phyloP scores from a whole-genome alignment of 2,797 vertebrate genomes.

The Paramormyrops hopkinsi region DNA sequence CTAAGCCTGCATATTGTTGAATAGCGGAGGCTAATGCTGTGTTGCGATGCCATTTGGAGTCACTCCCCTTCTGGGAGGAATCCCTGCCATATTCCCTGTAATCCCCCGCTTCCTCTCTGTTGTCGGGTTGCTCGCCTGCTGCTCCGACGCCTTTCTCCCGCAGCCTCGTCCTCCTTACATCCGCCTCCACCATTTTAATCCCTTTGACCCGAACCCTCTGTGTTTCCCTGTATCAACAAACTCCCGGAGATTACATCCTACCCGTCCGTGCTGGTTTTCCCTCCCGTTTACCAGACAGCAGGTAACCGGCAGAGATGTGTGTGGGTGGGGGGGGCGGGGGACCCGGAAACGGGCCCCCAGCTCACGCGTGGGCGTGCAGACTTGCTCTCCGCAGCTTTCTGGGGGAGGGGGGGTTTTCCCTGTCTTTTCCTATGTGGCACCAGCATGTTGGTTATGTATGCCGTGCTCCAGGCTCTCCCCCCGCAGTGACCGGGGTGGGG shows the following conservation, averaged over 20 bases:
- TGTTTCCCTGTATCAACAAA: conserved; percentile 67
- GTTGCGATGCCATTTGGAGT: conserved; percentile 63
- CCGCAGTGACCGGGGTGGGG: background rate
- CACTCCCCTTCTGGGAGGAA: conserved; percentile 47
- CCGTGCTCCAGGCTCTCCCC: background rate
- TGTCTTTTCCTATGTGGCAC: background rate
- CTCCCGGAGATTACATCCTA: conserved; percentile 65
- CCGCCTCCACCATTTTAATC: conserved; percentile 71
- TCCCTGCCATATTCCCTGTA: conserved; percentile 60
- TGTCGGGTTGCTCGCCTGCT: conserved; percentile 61
- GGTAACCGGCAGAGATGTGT: background rate
- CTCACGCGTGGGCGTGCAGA: background rate
- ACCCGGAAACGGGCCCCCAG: background rate
- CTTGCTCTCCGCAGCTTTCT: background rate
- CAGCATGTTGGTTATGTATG: background rate
- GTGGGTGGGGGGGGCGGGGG: background rate
- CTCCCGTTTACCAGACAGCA: conserved; percentile 4
- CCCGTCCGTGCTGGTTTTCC: conserved; percentile 36
- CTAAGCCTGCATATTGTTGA: conserved; percentile 63
- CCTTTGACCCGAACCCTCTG: conserved; percentile 67
- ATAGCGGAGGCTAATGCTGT: conserved; percentile 57
- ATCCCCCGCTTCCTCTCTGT: conserved; percentile 62
- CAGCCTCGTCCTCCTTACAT: conserved; percentile 56
- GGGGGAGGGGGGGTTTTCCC: background rate
- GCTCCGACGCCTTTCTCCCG: conserved; percentile 52